phyloP scores from a whole-genome alignment of 2,797 vertebrate species.

The Acanthopagrus latus region DNA sequence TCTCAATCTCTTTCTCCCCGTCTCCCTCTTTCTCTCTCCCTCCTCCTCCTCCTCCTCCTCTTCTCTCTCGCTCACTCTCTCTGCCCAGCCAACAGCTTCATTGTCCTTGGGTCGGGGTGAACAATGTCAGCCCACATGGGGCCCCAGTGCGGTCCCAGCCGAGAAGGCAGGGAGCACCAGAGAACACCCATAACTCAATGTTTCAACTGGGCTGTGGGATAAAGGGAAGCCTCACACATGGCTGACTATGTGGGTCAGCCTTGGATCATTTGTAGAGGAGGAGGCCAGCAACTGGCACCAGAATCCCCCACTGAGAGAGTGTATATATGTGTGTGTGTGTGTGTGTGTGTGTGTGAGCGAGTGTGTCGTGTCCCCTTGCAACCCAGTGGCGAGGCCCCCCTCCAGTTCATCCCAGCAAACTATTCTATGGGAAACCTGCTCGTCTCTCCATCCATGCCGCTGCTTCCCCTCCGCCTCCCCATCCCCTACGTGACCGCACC shows the following conservation, averaged over 20 bases:
- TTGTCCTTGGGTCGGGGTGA: conserved; percentile 80
- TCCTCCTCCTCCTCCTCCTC: conserved; percentile 12
- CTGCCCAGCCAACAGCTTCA: conserved; percentile 72
- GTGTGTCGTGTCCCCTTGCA: conserved; percentile 67
- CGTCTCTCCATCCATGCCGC: conserved; percentile 57
- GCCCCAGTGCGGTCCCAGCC: conserved; percentile 78
- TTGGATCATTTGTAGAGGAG: conserved; percentile 84
- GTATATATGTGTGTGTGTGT: conserved; percentile 44
- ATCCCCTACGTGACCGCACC: conserved; percentile 70
- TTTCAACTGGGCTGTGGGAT: conserved; percentile 78
- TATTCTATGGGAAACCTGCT: conserved; percentile 81
- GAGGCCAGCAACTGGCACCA: conserved; percentile 85
- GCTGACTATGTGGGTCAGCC: conserved; percentile 86
- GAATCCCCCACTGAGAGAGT: conserved; percentile 75
- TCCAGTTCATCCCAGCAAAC: conserved; percentile 65
- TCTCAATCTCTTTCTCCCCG: conserved; percentile 61
- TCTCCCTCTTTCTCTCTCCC: conserved; percentile 25
- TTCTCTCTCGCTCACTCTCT: conserved; percentile 46
- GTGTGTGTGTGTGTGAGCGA: conserved; percentile 63
- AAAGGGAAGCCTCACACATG: conserved; percentile 85
- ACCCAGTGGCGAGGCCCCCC: conserved; percentile 66
- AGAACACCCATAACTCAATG: conserved; percentile 85
- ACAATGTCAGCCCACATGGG: conserved; percentile 80
- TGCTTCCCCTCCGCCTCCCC: conserved; percentile 49
- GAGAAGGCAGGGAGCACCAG: conserved; percentile 79